Evolutionary conservation across 2,113 vertebrate genomes (phyloP), one percentile per base, ranked within the genome.

Genomic region (Muntiacus reevesi): DNA sequence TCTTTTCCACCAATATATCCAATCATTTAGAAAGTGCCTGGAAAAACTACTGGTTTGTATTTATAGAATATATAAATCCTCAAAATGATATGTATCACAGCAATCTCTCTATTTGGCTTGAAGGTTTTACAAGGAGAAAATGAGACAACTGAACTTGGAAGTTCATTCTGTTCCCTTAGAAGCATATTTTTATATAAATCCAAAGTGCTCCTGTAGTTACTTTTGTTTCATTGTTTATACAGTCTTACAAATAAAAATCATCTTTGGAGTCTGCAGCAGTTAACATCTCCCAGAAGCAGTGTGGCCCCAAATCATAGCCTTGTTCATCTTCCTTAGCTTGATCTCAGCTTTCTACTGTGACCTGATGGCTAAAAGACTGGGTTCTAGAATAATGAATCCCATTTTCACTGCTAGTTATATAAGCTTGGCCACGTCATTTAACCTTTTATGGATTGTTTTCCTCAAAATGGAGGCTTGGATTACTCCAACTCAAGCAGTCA

Each of bases 131-230:
- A 27, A 27, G 21, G 40, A 6, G 12, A 4, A 16, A 52, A 86
- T 23, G 54, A 92, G 25, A 91, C 57, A 91, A 94, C 74, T 33
- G n/a, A 62, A 83, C 43, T 55, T 93, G 36, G 67, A 76, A 76
- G 71, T 76, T 43, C 36, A 43, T 43, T 76, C 71, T 14, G 4
- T 45, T 7, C 19, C 30, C 25, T 89, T 96, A 52, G 23, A 43
- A 96, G 25, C 93, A 97, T 60, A 91, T 81, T 86, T 71, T 76
- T 85, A 40, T 13, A 50, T 43, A 96, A 89, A 93, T 78, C 27
- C 40, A 83, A 62, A 85, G 4, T 67, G 76, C 79, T 87, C 28
- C 1, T 94, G 2, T 59, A 67, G 12, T 94, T 12, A 15, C 27
- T 86, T 94, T 96, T 28, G 27, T 62, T 81, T 89, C 17, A 40